Base-by-base conservation (phyloP, 2,888 invertebrate genomes). In the Sisyra nigra region DNA sequence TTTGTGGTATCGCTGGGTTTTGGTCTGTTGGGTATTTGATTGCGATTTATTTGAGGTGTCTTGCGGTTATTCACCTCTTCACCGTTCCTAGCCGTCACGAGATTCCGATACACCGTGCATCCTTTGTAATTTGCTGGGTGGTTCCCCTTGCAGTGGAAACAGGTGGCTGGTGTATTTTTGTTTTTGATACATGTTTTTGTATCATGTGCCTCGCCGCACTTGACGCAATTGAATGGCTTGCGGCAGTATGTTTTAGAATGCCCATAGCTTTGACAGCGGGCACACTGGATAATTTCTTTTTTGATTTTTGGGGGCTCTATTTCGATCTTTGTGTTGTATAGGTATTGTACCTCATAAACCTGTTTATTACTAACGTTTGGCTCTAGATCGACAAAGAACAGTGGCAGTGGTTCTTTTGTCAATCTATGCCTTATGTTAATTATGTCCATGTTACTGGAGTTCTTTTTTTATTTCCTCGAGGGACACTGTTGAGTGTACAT, bases 241-340 rank as follows among this genome's bases (percentile, higher is more conserved):
- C 37, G 46, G 33, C 48, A 48, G 38, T 46, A 49, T 44, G 45
- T 48, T 47, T 47, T 19, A 45, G 46, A 39, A 31, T 44, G 36
- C 19, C 46, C 30, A 42, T 44, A 41, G 48, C 46, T 10, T 45
- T 45, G 30, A 48, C 49, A 42, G 47, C 48, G 40, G 45, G 47
- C 7, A 24, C 7, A 24, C 7, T 24, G 24, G 24, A 24, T 19
- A 43, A 49, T 29, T n/a, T 9, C 13, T 36, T 42, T 40, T 35
- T 41, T 42, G 24, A 15, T 40, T 17, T 33, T 42, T 17, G 49
- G 49, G 14, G 44, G 36, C 45, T 49, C 46, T 19, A 48, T 35
- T 40, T 29, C 39, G 11, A 47, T 44, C n/a, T 38, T 44, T 44
- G 18, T 24, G 41, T 31, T 46, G 41, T 10, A 5, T 24, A 5